These are phyloP conservation scores for Neoscelio sp. DNA, from an alignment of 2,888 invertebrate species.

Conservation along the genomic window DNA sequence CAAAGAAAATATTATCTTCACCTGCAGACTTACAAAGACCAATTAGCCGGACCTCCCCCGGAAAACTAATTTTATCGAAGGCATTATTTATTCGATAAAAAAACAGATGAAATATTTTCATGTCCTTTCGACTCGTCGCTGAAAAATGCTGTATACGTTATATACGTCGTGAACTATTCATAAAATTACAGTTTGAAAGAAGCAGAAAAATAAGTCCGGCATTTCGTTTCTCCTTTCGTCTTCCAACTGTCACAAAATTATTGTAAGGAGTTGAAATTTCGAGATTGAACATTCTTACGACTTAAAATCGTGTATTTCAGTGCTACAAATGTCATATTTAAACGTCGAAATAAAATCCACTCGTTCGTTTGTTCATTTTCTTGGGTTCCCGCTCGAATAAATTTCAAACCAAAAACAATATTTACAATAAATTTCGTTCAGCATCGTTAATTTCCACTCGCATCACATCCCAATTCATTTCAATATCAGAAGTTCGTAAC, in stretches of 20 bases:
- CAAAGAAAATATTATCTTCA: slow-evolving; percentile 62
- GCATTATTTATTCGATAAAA: slow-evolving; percentile 37
- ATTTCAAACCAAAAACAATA: slow-evolving; percentile 41
- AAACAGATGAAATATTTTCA: slow-evolving; percentile 24
- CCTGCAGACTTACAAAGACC: slow-evolving; percentile 47
- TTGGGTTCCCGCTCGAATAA: background rate
- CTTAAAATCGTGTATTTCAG: no score
- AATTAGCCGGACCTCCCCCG: slow-evolving; percentile 46
- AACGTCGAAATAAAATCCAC: no score
- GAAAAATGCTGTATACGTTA: background rate
- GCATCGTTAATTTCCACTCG: slow-evolving; percentile 39
- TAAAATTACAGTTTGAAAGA: slow-evolving; percentile 37
- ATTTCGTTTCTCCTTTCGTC: slow-evolving; percentile 31
- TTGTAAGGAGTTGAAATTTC: slow-evolving; percentile 36
- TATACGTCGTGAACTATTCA: slow-evolving; percentile 33
- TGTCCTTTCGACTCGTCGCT: background rate
- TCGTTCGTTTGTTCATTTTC: background rate
- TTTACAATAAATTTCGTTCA: slow-evolving; percentile 38
- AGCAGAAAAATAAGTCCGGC: slow-evolving; percentile 26
- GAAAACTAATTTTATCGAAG: slow-evolving; percentile 59
- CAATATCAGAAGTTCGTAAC: slow-evolving; percentile 41
- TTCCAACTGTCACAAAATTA: slow-evolving; percentile 37
- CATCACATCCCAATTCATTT: slow-evolving; percentile 40
- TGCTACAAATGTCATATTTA: no score
- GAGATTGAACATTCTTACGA: slow-evolving; percentile 25